Evolutionary conservation across 2,888 invertebrate genomes (phyloP).

Genomic region (Temnothorax ravouxi): DNA sequence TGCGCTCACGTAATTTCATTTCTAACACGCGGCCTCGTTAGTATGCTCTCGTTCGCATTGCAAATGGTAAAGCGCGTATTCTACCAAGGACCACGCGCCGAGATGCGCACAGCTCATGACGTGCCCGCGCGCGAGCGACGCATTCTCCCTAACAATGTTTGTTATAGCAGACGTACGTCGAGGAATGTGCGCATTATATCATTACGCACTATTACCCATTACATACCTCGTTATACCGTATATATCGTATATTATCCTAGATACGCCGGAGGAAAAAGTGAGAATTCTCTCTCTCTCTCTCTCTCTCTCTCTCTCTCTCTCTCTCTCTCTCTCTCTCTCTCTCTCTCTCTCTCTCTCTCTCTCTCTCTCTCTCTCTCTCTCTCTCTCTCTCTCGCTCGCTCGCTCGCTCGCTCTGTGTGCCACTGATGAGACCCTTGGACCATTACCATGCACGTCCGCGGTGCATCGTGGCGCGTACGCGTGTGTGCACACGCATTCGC

Average conservation of each 20-base stretch:
- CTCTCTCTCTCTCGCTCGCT: background rate
- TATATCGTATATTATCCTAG: conserved; percentile 75
- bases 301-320: conserved; percentile 1
- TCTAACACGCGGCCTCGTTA: conserved; percentile 52
- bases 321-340: background rate
- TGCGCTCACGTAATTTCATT: conserved; percentile 32
- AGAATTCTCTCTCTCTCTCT: conserved; percentile 58
- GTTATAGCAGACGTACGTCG: conserved; percentile 74
- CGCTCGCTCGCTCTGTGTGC: conserved; percentile 23
- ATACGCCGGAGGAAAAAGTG: conserved; percentile 69
- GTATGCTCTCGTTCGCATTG: conserved; percentile 39
- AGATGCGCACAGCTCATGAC: conserved; percentile 20
- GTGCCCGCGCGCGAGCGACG: conserved; percentile 44
- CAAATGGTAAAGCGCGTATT: conserved; percentile 39
- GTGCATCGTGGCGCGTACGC: conserved; percentile 27
- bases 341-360: conserved; percentile 39
- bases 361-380: background rate
- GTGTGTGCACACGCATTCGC: background rate
- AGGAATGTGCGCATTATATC: conserved; percentile 80
- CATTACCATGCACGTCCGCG: conserved; percentile 71
- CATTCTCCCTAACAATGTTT: conserved; percentile 74
- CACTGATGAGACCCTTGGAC: conserved; percentile 71
- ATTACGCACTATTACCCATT: conserved; percentile 82
- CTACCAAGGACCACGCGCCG: conserved; percentile 48
- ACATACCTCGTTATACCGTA: conserved; percentile 80